Base-by-base conservation (phyloP, 2,888 invertebrate species). In the Baronia brevicornis region DNA sequence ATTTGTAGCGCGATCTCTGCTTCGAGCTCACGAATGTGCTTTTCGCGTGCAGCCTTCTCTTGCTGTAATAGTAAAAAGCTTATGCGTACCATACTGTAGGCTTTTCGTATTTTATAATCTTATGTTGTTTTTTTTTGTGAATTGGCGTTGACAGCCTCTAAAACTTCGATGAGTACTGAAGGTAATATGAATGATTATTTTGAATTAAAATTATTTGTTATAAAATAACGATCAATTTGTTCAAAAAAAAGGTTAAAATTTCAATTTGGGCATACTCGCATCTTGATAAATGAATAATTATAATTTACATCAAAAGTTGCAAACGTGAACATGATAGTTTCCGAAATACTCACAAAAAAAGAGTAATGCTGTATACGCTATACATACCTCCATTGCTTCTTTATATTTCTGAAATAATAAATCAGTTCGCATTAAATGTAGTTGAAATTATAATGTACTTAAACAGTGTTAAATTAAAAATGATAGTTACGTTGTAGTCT, bases 401-500 rank as follows among this genome's bases (percentile, higher is more conserved):
- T 79, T 79, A 46, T 74, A 84, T 75, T 74, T 82, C 85, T 85
- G 80, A 46, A 82, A 84, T 70, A 24, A 43, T 47, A 55, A 43
- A 43, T 28, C 21, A 22, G 21, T 34, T 11, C 28, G 8, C 21
- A 46, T 41, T 42, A 22, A 17, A 22, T 4, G 14, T 11, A 10
- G 5, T 17, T 32, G 3, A 18, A 13, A 27, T 18, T 20, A 15
- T 5, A 10, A 26, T 26, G 6, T 15, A 11, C 17, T 29, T 7
- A 30, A 25, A n/a, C 7, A 18, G 23, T 34, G 19, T 29, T n/a
- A 14, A 3, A 4, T 17, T 31, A 34, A 17, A 9, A 22, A 27
- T 18, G 11, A 33, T 36, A 60, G 73, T 85, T 87, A 96, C 95
- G 88, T 95, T 92, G 47, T 94, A 87, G 67, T 97, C 97, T 58